Evolutionary conservation across 2,113 vertebrate genomes (phyloP).

Genomic region (Maccullochella peelii): DNA sequence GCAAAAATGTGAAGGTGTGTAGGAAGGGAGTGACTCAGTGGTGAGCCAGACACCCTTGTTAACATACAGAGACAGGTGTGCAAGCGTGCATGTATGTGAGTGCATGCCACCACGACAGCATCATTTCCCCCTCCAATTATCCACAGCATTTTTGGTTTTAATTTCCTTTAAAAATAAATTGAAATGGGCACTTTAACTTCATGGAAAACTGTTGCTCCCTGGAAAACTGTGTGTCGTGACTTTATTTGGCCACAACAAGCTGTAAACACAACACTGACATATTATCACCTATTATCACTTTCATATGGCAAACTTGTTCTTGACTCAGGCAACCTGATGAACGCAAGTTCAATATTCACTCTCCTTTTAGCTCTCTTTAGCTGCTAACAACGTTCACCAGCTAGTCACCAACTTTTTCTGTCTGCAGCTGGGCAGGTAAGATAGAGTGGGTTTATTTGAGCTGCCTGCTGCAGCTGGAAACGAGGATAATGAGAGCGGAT

Average conservation of each 20-base stretch:
- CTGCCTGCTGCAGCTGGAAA: neutral
- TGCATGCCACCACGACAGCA: neutral
- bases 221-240: neutral
- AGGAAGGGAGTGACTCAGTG: constrained; percentile 51
- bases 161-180: neutral
- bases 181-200: neutral
- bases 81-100: neutral
- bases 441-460: neutral
- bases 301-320: neutral
- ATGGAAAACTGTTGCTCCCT: neutral
- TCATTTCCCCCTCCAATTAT: neutral
- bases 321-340: neutral
- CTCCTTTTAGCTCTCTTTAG: neutral
- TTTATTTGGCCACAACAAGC: neutral
- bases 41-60: constrained; percentile 23
- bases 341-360: neutral
- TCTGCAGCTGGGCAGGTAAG: neutral
- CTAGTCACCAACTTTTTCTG: neutral
- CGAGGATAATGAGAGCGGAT: neutral
- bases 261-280: neutral
- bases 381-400: neutral
- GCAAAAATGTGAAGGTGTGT: constrained; percentile 30
- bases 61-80: constrained; percentile 13
- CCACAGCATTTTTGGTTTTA: neutral
- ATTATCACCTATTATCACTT: neutral